Conservation (phyloP, 1,140 invertebrate genomes). For the Neodiprion fabricii region DNA sequence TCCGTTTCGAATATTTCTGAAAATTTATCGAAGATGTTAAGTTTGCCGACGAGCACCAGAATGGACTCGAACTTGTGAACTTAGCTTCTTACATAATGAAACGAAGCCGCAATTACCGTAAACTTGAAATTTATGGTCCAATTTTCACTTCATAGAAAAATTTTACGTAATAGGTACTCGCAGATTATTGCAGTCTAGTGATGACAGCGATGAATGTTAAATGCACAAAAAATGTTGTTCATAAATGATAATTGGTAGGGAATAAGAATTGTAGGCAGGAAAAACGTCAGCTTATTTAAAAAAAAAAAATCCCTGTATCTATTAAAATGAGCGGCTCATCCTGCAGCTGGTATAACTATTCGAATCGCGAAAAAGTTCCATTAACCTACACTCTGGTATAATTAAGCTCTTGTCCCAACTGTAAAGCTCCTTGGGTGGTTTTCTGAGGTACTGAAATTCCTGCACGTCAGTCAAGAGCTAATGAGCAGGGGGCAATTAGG, state of each 20-base stretch:
- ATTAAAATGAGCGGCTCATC: no score
- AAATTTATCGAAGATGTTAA: not conserved
- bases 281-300: no score
- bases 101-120: conserved; percentile 25
- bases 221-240: no score
- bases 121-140: conserved; percentile 50
- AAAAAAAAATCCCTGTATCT: no score
- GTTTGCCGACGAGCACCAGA: not conserved
- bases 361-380: not conserved
- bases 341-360: no score
- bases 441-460: conserved; percentile 49
- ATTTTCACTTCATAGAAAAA: conserved; percentile 41
- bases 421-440: conserved; percentile 47
- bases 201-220: no score
- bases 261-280: no score
- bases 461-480: conserved; percentile 46
- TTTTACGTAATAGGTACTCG: not conserved
- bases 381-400: conserved; percentile 24
- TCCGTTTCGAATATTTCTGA: not conserved
- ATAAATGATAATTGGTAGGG: no score
- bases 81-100: not conserved
- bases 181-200: no score
- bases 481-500: conserved; percentile 44
- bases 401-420: conserved; percentile 41
- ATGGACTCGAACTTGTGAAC: not conserved